Evolutionary conservation across 2,888 invertebrate genomes (phyloP).

Genomic region (Aporophyla lueneburgensis): DNA sequence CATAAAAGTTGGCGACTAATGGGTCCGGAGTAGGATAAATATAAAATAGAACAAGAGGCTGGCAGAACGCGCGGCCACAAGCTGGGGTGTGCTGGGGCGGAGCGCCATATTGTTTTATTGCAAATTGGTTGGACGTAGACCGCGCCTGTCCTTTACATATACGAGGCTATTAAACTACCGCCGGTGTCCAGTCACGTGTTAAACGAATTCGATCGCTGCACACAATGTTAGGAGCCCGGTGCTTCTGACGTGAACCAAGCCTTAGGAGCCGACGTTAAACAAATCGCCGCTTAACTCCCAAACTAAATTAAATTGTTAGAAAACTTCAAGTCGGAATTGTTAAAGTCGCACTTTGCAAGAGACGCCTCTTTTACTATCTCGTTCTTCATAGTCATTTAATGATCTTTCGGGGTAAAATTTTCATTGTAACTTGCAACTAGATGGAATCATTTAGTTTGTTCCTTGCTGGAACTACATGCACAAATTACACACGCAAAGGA

Average conservation of each 20-base stretch:
- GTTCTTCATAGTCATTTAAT: conserved; percentile 41
- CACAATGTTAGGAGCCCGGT: conserved; percentile 81
- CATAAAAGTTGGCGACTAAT: conserved; percentile 81
- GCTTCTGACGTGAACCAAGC: conserved; percentile 76
- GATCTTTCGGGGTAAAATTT: conserved; percentile 42
- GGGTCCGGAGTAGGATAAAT: conserved; percentile 79
- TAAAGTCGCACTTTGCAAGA: conserved; percentile 31
- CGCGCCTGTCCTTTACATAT: conserved; percentile 90
- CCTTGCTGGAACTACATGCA: neutral
- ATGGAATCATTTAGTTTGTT: conserved; percentile 19
- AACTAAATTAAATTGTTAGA: conserved; percentile 62
- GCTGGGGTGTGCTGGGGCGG: conserved; percentile 78
- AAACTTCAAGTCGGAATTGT: conserved; percentile 47
- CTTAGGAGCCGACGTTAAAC: conserved; percentile 71
- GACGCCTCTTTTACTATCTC: conserved; percentile 32
- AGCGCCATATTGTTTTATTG: conserved; percentile 90
- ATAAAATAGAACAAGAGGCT: conserved; percentile 78
- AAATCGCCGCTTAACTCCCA: conserved; percentile 66
- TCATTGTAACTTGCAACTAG: conserved; percentile 27
- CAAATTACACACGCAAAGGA: neutral
- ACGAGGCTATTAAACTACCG: conserved; percentile 89
- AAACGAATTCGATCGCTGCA: conserved; percentile 89
- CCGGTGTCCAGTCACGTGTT: conserved; percentile 89
- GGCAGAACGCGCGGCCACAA: conserved; percentile 75
- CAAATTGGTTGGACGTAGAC: conserved; percentile 90